phyloP scores from a whole-genome alignment of 2,888 invertebrate genomes.

The Caenorhabditis sp. region DNA sequence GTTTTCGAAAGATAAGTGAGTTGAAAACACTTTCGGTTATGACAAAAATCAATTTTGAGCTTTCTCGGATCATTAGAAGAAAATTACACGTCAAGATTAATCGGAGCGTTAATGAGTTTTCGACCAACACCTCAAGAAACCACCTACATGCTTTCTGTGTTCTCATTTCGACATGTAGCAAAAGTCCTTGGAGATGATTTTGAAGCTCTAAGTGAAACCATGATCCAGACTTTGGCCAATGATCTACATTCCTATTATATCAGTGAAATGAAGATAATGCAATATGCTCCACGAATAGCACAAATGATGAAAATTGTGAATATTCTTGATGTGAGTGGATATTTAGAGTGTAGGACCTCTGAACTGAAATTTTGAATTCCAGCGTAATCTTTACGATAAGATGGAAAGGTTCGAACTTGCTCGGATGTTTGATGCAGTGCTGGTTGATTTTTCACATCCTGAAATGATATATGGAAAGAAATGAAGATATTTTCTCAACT shows the following conservation, averaged over 20 bases:
- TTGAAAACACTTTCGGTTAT: not conserved
- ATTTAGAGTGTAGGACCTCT: not conserved
- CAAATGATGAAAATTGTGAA: constrained; percentile 47
- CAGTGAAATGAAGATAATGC: constrained; percentile 16
- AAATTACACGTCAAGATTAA: constrained; percentile 7
- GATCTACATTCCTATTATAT: constrained; percentile 43
- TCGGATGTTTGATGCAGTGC: constrained; percentile 44
- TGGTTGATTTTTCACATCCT: constrained; percentile 35
- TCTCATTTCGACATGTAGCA: constrained; percentile 31
- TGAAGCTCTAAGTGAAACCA: constrained; percentile 17
- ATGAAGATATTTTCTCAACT: not conserved
- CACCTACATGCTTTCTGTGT: constrained; percentile 36
- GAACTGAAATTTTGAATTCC: constrained; percentile 32
- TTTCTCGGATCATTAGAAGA: constrained; percentile 3
- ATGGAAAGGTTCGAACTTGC: constrained; percentile 35
- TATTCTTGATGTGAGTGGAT: constrained; percentile 37
- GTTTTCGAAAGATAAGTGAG: constrained; percentile 12
- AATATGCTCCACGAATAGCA: constrained; percentile 40
- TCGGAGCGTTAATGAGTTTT: constrained; percentile 20
- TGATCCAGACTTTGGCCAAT: constrained; percentile 25
- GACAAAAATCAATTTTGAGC: constrained; percentile 4
- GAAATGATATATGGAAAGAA: constrained; percentile 7
- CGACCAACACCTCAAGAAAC: constrained; percentile 26
- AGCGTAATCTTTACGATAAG: not conserved
- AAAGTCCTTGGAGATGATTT: constrained; percentile 12